Evolutionary conservation across 2,113 vertebrate species (phyloP), one percentile per base, ranked within the genome.

Genomic region (Phainopepla nitens): DNA sequence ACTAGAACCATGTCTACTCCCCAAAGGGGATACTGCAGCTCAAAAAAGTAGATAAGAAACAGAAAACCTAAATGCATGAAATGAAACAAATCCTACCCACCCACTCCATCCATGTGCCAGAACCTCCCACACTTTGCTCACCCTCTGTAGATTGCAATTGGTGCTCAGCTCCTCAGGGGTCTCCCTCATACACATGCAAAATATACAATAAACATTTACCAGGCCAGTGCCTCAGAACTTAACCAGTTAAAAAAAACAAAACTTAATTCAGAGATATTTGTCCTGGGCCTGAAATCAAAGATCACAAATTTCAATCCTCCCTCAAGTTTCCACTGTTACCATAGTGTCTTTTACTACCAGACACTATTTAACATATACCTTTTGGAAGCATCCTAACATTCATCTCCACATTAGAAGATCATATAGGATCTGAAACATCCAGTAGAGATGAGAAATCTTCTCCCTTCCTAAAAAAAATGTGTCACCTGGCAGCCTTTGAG

Each of bases 41-140:
- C 44, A 29, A 62, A 76, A 41, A 23, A 4, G 18, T 8, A 28
- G n/a, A 17, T 0, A 4, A 4, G 1, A 44, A 53, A 8, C 25
- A 45, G 5, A 24, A 70, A 47, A 23, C 1, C 6, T 9, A 35
- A 36, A 60, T 62, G 7, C n/a, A n/a, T 4, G 5, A 41, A 64
- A 69, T 7, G 76, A 70, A 76, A 28, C 9, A 81, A 89, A 18
- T 3, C 11, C 28, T 9, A 41, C 8, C 41, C 17, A 71, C 1
- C 19, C 50, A 31, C 19, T n/a, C 44, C 20, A 7, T 65, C 19
- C 28, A 15, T 0, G 1, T 16, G 15, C 6, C 27, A 49, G 29
- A 81, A 53, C 16, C 7, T 77, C 71, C 36, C 12, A 42, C 2
- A 25, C 5, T 76, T 56, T 56, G 35, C 35, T 87, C 25, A 31